Conservation (phyloP, 1,140 invertebrate genomes). For the Drosophila prosaltans region DNA sequence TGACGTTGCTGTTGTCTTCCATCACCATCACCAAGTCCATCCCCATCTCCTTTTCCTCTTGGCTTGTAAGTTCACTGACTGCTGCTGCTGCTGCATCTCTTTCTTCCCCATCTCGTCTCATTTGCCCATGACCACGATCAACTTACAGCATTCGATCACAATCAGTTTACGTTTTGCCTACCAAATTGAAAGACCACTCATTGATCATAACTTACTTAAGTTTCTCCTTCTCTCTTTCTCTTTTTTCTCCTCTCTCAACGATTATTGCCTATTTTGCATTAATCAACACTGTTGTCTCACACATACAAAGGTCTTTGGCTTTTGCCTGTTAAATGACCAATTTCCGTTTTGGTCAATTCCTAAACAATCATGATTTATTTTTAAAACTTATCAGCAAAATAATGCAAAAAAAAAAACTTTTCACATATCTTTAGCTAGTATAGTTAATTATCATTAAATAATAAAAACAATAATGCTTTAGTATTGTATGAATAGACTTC, state of each 20-base stretch:
- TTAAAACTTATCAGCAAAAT: constrained; percentile 20
- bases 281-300: constrained; percentile 52
- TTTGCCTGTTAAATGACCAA: constrained; percentile 58
- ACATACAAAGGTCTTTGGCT: constrained; percentile 52
- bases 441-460: too few species aligned
- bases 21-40: constrained; percentile 4
- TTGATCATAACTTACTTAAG: constrained; percentile 54
- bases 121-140: constrained; percentile 11
- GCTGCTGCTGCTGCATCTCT: constrained; percentile 24
- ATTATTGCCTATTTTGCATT: constrained; percentile 53
- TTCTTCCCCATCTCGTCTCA: neutral
- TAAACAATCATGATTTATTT: constrained; percentile 50
- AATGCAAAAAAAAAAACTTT: neutral
- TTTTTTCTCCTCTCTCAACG: constrained; percentile 28
- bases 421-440: too few species aligned
- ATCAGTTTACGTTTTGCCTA: constrained; percentile 76
- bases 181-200: constrained; percentile 73
- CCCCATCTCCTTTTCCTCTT: constrained; percentile 47
- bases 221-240: neutral
- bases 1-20: constrained; percentile 49
- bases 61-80: constrained; percentile 61
- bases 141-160: constrained; percentile 65
- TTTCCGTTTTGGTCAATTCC: constrained; percentile 58
- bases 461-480: too few species aligned
- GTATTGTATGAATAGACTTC: neutral